A percentile compares a stretch with the other conserved stretches of the same genome.
These are phyloP conservation scores for Apis cerana DNA, from an alignment of 1,140 invertebrate genomes.

Conservation along the genomic window DNA sequence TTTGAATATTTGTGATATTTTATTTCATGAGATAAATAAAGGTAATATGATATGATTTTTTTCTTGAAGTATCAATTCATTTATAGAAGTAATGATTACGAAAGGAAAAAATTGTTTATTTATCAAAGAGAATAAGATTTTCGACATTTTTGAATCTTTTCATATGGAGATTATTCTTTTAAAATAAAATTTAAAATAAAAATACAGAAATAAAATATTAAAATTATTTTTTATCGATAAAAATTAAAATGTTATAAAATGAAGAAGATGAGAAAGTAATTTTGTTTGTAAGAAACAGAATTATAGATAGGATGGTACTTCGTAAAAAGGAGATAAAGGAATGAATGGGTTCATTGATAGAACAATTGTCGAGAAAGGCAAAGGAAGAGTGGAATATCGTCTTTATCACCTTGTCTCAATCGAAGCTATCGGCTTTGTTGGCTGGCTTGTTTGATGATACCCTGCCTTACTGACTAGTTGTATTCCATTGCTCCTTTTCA, in stretches of 20 bases:
- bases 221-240: no score
- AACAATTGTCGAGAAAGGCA: not conserved
- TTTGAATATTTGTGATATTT: no score
- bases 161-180: no score
- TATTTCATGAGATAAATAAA: no score
- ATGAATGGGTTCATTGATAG: not conserved
- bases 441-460: constrained; percentile 19
- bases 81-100: no score
- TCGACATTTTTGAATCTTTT: no score
- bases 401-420: constrained; percentile 61
- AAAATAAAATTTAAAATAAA: no score
- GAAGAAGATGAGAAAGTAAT: not conserved
- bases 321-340: not conserved
- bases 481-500: constrained; percentile 22
- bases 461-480: not conserved
- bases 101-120: no score
- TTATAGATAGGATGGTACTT: not conserved
- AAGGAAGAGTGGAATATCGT: constrained; percentile 29
- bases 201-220: no score
- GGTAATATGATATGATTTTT: no score
- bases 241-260: not conserved
- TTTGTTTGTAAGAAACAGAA: not conserved
- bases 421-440: constrained; percentile 52
- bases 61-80: no score
- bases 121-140: no score